Base-by-base conservation (phyloP, 2,888 invertebrate species). In the Horisme vitalbata region DNA sequence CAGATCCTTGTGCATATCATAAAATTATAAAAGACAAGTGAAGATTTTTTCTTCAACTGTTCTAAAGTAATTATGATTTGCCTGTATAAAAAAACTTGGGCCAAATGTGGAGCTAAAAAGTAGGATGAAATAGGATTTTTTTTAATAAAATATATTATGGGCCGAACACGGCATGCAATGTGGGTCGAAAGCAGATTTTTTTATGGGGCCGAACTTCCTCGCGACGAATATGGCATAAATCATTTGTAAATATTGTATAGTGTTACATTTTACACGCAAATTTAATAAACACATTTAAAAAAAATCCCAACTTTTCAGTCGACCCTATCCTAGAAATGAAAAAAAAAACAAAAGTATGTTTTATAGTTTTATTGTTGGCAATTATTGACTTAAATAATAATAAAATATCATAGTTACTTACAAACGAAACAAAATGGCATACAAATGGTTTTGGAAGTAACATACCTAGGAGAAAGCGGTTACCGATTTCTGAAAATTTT, bases 191-290 rank as follows among this genome's bases (percentile, higher is more conserved):
- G n/a, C n/a, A n/a, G n/a, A n/a, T n/a, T n/a, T n/a, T n/a, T n/a
- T n/a, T n/a, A n/a, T n/a, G n/a, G n/a, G n/a, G n/a, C n/a, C n/a
- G n/a, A n/a, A n/a, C n/a, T n/a, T n/a, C n/a, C n/a, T n/a, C n/a
- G n/a, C n/a, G n/a, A 41, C 55, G 48, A 28, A 45, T 24, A 50
- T 50, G 50, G 38, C 44, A 45, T 43, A 53, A 46, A 55, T 60
- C 60, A 52, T 68, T 68, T 77, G 77, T 77, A 77, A 68, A 78
- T 78, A 81, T 68, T 83, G 79, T 82, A 83, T 72, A 82, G 75
- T 78, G 74, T 77, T 76, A 78, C 65, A 67, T 74, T 78, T 77
- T 75, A 82, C 76, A 77, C 71, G 68, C 69, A 54, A 62, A 64
- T 70, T 68, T 68, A 71, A 69, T 74, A 76, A 72, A 75, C 68